phyloP scores from a whole-genome alignment of 1,140 invertebrate species.

The Helicoverpa armigera region DNA sequence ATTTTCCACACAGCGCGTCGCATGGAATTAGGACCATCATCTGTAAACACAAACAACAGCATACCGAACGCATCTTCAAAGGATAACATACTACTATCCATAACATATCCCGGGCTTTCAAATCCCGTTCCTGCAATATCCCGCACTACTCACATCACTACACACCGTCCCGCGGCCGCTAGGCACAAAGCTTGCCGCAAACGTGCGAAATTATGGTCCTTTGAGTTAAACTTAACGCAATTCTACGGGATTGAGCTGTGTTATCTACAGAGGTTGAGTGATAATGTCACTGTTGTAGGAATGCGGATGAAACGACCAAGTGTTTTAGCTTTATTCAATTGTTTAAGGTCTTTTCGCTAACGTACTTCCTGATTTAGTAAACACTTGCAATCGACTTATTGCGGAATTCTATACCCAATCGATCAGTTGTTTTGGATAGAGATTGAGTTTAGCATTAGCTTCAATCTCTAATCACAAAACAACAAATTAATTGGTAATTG shows the following conservation, averaged over 20 bases:
- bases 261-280: background rate
- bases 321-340: background rate
- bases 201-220: constrained; percentile 34
- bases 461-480: no score
- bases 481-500: no score
- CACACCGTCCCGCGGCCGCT: constrained; percentile 3
- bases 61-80: constrained; percentile 19
- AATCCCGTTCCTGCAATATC: constrained; percentile 34
- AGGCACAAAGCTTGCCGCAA: constrained; percentile 33
- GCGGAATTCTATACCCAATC: no score
- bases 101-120: constrained; percentile 28
- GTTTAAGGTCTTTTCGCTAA: background rate
- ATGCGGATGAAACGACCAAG: constrained; percentile 13
- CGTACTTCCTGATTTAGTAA: no score
- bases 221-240: constrained; percentile 40
- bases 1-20: background rate
- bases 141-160: constrained; percentile 23
- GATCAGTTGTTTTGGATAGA: no score
- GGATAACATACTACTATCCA: constrained; percentile 5
- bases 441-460: no score
- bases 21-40: background rate
- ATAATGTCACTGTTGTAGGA: background rate
- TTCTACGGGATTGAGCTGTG: constrained; percentile 8
- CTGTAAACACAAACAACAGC: constrained; percentile 13
- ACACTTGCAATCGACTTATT: no score